phyloP scores from a whole-genome alignment of 2,888 invertebrate genomes.

The Laspeyria flexula region DNA sequence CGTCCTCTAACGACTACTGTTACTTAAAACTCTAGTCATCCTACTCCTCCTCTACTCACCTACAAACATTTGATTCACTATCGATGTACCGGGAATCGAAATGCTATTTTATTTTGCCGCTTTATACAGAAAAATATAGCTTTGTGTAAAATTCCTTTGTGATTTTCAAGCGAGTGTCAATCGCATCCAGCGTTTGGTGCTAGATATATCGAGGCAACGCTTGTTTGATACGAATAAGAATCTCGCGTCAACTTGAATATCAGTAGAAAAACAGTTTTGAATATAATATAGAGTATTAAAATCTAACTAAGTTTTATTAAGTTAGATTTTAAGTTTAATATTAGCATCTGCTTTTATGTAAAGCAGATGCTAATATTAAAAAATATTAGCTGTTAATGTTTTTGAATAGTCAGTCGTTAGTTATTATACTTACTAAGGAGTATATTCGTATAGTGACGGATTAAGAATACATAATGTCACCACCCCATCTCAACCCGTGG shows the following conservation, averaged over 20 bases:
- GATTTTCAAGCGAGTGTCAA: conserved; percentile 33
- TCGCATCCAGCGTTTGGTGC: conserved; percentile 15
- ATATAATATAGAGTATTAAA: too few species aligned
- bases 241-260: neutral
- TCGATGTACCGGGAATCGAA: conserved; percentile 30
- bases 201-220: conserved; percentile 19
- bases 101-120: conserved; percentile 21
- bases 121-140: conserved; percentile 5
- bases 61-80: conserved; percentile 49
- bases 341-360: too few species aligned
- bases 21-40: conserved; percentile 61
- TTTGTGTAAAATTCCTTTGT: conserved; percentile 21
- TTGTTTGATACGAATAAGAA: neutral
- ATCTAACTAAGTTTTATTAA: too few species aligned
- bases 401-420: too few species aligned
- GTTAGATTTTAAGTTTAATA: too few species aligned
- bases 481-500: too few species aligned
- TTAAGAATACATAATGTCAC: too few species aligned
- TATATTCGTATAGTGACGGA: too few species aligned
- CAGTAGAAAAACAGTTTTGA: neutral
- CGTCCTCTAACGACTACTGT: conserved; percentile 57
- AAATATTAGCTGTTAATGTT: too few species aligned
- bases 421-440: too few species aligned
- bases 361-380: too few species aligned
- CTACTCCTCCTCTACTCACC: conserved; percentile 51